Evolutionary conservation across 2,113 vertebrate genomes (phyloP).

Genomic region (Ivindomyrus marchei): DNA sequence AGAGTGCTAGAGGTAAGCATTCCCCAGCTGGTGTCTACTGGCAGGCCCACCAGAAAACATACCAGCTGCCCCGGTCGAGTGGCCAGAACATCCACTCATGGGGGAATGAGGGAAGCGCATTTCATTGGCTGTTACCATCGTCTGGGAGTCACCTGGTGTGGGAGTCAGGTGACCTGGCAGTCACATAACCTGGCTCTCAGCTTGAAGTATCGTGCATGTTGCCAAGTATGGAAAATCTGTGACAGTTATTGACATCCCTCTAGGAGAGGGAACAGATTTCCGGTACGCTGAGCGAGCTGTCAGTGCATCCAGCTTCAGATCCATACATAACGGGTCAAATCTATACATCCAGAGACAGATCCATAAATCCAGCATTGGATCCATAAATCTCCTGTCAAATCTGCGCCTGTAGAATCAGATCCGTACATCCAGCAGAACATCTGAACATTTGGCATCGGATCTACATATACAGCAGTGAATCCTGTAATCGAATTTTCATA

Average conservation of each 20-base stretch:
- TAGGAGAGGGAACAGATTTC: neutral
- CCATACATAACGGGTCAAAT: neutral
- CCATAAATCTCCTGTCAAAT: neutral
- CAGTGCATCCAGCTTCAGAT: neutral
- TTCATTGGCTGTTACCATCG: neutral
- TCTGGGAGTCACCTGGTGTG: neutral
- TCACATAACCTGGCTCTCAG: neutral
- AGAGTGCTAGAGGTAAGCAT: neutral
- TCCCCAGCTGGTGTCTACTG: neutral
- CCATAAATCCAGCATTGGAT: neutral
- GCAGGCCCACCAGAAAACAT: neutral
- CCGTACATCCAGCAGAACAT: neutral
- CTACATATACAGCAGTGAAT: neutral
- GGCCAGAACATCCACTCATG: neutral
- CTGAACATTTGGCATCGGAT: neutral
- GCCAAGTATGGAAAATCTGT: neutral
- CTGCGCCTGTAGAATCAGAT: neutral
- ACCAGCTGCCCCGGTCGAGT: neutral
- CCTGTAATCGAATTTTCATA: neutral
- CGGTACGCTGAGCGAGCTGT: neutral
- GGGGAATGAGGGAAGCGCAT: neutral
- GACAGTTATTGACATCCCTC: neutral
- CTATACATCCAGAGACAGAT: neutral
- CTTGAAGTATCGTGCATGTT: neutral
- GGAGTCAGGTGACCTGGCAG: neutral